phyloP scores from a whole-genome alignment of 1,140 invertebrate genomes.

The Stenopsyche tienmushanensis region DNA sequence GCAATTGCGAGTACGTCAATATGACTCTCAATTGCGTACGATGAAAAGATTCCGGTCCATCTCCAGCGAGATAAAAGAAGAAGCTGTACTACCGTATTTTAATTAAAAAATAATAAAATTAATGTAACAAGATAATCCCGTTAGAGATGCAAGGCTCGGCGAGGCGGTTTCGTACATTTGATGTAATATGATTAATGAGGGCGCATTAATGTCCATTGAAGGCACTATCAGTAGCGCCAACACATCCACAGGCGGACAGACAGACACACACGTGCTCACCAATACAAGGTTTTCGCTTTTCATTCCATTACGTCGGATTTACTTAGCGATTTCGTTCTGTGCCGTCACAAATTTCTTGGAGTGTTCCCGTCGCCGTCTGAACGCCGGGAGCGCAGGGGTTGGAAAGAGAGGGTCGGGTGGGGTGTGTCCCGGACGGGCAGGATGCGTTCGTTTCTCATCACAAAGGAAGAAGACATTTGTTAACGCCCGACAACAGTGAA shows the following conservation, averaged over 20 bases:
- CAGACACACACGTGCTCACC: neutral
- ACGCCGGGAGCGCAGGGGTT: neutral
- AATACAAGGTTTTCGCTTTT: constrained; percentile 28
- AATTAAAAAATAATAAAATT: too few relatives aligned
- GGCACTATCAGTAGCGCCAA: constrained; percentile 4
- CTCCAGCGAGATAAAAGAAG: too few relatives aligned
- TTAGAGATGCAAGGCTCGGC: constrained; percentile 1
- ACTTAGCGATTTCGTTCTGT: constrained; percentile 32
- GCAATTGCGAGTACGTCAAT: too few relatives aligned
- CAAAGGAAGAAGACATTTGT: constrained; percentile 41
- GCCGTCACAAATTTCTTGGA: constrained; percentile 20
- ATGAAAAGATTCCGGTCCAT: too few relatives aligned
- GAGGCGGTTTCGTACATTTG: constrained; percentile 10
- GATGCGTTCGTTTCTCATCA: constrained; percentile 19
- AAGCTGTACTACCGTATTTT: too few relatives aligned
- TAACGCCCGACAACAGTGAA: constrained; percentile 36
- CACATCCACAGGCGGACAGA: constrained; percentile 13
- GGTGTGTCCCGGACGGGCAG: neutral
- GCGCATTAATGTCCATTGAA: constrained; percentile 21
- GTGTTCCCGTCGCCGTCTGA: neutral
- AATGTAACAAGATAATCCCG: constrained; percentile 10
- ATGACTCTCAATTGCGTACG: too few relatives aligned
- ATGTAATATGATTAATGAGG: constrained; percentile 14
- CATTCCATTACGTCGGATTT: constrained; percentile 39
- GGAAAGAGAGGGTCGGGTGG: neutral